Evolutionary conservation across 1,140 invertebrate species (phyloP).

Genomic region (Sarcophaga peregrina): DNA sequence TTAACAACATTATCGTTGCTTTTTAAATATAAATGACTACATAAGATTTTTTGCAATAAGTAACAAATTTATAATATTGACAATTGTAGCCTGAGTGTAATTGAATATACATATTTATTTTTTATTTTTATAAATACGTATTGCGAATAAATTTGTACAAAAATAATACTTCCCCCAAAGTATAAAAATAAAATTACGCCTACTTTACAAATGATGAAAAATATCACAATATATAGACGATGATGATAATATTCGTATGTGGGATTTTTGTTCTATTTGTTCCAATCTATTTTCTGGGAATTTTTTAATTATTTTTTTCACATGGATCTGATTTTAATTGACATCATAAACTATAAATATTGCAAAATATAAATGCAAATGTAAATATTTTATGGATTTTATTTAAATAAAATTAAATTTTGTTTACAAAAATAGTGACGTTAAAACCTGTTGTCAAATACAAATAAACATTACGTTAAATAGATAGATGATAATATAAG

Average conservation of each 20-base stretch:
- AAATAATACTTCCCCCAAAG: neutral
- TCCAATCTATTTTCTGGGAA: neutral
- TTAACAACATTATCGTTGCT: too few species aligned
- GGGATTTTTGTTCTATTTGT: neutral
- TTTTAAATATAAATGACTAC: too few species aligned
- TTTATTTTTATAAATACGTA: neutral
- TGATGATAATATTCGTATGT: neutral
- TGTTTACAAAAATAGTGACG: constrained; percentile 6
- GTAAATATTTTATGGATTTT: neutral
- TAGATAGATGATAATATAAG: neutral
- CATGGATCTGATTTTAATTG: neutral
- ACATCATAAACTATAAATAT: neutral
- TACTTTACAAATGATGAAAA: neutral
- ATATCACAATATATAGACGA: neutral
- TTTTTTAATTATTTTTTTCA: neutral
- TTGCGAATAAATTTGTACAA: neutral
- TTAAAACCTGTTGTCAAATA: neutral
- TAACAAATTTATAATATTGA: neutral
- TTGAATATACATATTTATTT: neutral
- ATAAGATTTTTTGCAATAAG: too few species aligned
- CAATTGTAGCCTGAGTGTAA: neutral
- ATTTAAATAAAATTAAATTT: neutral
- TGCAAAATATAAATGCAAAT: neutral
- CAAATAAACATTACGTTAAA: neutral
- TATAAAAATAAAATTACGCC: neutral